Evolutionary conservation across 92 coral and sea anemone species (phyloP), one percentile per base, ranked within the genome.

Genomic region (Pocillopora meandrina): DNA sequence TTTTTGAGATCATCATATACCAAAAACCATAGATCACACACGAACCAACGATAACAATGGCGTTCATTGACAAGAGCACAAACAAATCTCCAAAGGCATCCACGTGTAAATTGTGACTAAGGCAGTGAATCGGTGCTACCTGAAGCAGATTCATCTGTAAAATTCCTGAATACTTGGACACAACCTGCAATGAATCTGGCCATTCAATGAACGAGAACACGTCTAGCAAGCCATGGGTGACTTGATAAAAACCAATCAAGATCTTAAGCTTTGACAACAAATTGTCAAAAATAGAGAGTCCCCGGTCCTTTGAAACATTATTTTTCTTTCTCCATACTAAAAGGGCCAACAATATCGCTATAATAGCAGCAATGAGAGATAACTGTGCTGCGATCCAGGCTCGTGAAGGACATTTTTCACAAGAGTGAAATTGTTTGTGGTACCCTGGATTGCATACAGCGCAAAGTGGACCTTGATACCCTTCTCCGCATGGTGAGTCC

Each of bases 71-170:
- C 31, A 67, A 14, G 16, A 67, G 5, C 13, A 14, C 72, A 31
- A 67, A 10, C 72, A 67, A 35, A 35, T 23, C 31, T 11, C 17
- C 72, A 67, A 67, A 67, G 23, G 72, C 72, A 67, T 67, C 36
- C 14, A 67, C 31, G 23, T 67, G 72, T 67, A 67, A 62, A 19
- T 21, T 21, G 21, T 21, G 66, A 21, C 18, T 5, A 19, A 62
- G 66, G 66, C 66, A 62, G 8, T 62, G 66, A 62, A 62, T 17
- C 10, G 66, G 66, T 62, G 66, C 66, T 1, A 62, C 15, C 66
- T 67, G 72, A 20, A 67, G 72, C 36, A 67, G 7, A 67, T 67
- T 67, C 14, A 67, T 31, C 72, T 67, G 72, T 15, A 67, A 35
- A 20, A 67, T 67, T 67, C 36, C 72, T 21, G 72, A 61, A 61